Evolutionary conservation across 1,140 invertebrate species (phyloP), one percentile per base, ranked within the genome.

Genomic region (Zaprionus capensis): DNA sequence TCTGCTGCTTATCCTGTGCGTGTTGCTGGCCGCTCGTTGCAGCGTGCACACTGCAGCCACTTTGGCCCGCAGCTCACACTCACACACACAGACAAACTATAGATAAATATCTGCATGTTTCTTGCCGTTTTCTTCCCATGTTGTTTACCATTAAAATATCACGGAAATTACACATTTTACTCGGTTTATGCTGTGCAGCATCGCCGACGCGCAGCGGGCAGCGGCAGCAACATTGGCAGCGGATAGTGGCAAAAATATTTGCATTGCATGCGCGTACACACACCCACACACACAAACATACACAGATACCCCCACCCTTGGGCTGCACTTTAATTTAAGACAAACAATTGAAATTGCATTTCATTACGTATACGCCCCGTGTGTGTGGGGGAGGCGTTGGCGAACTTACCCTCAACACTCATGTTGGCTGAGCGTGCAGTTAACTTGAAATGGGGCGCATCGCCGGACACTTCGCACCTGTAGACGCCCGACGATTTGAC

Each of bases 391-490:
- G 51, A 15, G 55, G 55, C 41, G 12, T 17, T 34, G 9, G 31
- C 5, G 55, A 24, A 84, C 93, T 94, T 83, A 95, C 94, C 94
- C 78, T 94, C 94, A 58, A 95, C 94, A 62, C 94, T 95, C 93
- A 95, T 94, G 73, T 94, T 94, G 82, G 93, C 94, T 12, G 94
- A 94, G 76, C 94, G 93, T 36, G 93, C 93, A 28, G 93, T 94
- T 63, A 95, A 93, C 64, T 94, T 93, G 80, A 95, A 95, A 85
- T 94, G 94, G 5, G 95, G 95, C 7, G 94, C 94, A 86, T 95
- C 94, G 5, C 94, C 94, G 51, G 94, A 95, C 28, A 95, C 93
- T 91, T 95, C 95, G 73, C 95, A 95, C 64, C 94, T 94, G 90
- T 95, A 95, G 5, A 93, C 93, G 2, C 94, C 95, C 26, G 93